Conservation (phyloP, 2,888 invertebrate species). For the Megastigmus dorsalis region DNA sequence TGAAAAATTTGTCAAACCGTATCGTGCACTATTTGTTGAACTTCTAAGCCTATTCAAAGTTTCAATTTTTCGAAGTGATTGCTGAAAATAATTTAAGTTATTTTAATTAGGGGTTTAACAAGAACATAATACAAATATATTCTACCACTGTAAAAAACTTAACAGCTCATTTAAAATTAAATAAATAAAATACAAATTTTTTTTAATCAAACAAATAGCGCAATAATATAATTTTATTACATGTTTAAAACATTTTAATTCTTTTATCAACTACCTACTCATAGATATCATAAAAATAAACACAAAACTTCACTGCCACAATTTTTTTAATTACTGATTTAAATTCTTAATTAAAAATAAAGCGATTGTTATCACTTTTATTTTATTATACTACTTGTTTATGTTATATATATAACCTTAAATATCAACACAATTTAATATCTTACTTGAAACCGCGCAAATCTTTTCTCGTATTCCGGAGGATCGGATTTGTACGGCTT, state of each 20-base stretch:
- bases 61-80: slow-evolving; percentile 75
- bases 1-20: slow-evolving; percentile 79
- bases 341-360: neutral
- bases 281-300: no score
- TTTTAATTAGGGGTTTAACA: no score
- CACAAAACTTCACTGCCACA: no score
- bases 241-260: no score
- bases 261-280: no score
- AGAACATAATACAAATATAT: no score
- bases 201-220: no score
- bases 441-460: slow-evolving; percentile 73
- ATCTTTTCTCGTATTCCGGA: slow-evolving; percentile 72
- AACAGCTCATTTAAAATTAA: no score
- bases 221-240: no score
- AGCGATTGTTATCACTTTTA: neutral
- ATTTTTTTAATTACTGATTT: neutral
- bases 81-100: slow-evolving; percentile 67
- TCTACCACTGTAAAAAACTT: no score
- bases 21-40: slow-evolving; percentile 75
- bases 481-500: slow-evolving; percentile 75
- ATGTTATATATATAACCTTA: slow-evolving; percentile 29
- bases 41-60: slow-evolving; percentile 73
- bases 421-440: neutral
- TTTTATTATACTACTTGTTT: neutral
- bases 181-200: neutral